A percentile compares a stretch with the other conserved stretches of the same genome.
Evolutionary conservation across 2,888 invertebrate species (phyloP).

Genomic region (Lithophane socia): DNA sequence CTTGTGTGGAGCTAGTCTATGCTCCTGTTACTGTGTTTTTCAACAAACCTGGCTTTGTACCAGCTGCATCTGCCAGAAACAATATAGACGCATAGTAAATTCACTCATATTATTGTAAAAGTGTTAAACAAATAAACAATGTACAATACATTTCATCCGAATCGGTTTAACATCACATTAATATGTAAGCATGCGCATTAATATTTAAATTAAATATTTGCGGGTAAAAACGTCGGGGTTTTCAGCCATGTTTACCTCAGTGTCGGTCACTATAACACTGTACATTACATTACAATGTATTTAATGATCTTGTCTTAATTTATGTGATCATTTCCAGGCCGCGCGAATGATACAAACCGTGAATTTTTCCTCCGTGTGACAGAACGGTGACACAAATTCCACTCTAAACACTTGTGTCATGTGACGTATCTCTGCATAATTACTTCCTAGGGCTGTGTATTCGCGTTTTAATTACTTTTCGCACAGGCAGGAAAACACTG

Average conservation of each 20-base stretch:
- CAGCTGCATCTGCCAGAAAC: conserved; percentile 23
- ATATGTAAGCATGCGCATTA: conserved; percentile 39
- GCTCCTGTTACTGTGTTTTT: conserved; percentile 11
- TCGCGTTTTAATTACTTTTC: conserved; percentile 40
- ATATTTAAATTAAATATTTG: conserved; percentile 57
- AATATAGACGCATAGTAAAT: conserved; percentile 30
- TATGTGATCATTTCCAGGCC: conserved; percentile 40
- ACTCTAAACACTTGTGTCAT: conserved; percentile 19
- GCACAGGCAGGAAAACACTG: neutral
- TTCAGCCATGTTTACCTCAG: conserved; percentile 41
- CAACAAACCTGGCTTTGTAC: conserved; percentile 26
- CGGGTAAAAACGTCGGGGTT: conserved; percentile 17
- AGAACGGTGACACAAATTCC: conserved; percentile 42
- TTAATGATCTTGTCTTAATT: conserved; percentile 45
- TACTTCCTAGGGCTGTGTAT: conserved; percentile 27
- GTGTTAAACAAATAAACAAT: conserved; percentile 13
- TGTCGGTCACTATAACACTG: conserved; percentile 31
- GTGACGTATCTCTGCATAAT: conserved; percentile 54
- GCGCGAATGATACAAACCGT: conserved; percentile 17
- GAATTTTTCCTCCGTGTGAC: conserved; percentile 35
- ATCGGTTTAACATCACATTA: conserved; percentile 29
- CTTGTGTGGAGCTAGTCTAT: neutral
- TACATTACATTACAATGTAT: conserved; percentile 18
- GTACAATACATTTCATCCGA: conserved; percentile 34
- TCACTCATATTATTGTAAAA: conserved; percentile 39